These are phyloP conservation scores for Pachypeltis micranthus DNA, from an alignment of 1,140 invertebrate genomes.

Conservation along the genomic window DNA sequence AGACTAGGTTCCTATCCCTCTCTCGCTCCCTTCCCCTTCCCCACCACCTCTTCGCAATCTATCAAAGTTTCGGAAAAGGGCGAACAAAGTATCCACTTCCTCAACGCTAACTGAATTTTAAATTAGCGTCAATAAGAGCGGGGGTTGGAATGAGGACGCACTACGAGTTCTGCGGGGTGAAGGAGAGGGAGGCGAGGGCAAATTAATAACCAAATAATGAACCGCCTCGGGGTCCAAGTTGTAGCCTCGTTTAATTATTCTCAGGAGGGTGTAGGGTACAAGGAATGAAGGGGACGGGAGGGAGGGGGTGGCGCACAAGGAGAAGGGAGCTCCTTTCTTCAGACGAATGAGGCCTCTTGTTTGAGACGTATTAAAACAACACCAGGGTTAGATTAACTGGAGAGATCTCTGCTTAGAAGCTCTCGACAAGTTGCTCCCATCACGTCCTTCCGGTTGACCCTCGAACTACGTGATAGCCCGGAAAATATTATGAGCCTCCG, in stretches of 20 bases:
- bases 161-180: neutral
- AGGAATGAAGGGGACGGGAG: neutral
- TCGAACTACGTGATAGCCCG: too few species aligned
- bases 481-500: too few species aligned
- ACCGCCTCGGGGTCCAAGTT: neutral
- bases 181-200: neutral
- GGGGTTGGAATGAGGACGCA: neutral
- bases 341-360: neutral
- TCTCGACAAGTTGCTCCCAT: too few species aligned
- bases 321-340: neutral
- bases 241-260: conserved; percentile 6
- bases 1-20: neutral
- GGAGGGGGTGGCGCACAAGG: too few species aligned
- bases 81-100: neutral
- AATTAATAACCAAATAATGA: conserved; percentile 10
- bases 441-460: too few species aligned
- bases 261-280: too few species aligned
- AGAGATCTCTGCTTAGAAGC: too few species aligned
- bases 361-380: neutral
- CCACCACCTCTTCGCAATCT: neutral
- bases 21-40: neutral
- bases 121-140: conserved; percentile 2
- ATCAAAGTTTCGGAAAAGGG: neutral
- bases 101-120: conserved; percentile 9
- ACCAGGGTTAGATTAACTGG: too few species aligned